These are phyloP conservation scores for Passerina amoena DNA, from an alignment of 2,113 vertebrate genomes.

Conservation along the genomic window DNA sequence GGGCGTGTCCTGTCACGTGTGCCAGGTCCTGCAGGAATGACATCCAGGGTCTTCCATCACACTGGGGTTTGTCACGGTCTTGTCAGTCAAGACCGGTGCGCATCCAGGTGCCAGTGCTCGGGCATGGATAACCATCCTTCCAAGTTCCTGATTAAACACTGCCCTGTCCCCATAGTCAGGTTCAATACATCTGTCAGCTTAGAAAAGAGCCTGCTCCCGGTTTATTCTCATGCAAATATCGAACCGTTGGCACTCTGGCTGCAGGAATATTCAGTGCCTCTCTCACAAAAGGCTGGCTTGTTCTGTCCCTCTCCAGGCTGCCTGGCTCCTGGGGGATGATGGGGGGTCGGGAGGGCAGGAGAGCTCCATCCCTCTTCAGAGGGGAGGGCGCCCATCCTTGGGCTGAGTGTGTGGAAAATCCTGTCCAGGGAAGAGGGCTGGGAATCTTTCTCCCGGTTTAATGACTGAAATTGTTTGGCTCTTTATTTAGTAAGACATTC, in stretches of 20 bases:
- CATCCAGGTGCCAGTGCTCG: neutral
- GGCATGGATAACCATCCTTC: rapidly evolving
- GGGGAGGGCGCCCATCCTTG: rapidly evolving
- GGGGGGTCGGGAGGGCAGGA: neutral
- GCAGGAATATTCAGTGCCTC: neutral
- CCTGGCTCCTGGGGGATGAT: rapidly evolving
- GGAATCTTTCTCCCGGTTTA: neutral
- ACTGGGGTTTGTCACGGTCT: neutral
- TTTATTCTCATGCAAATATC: neutral
- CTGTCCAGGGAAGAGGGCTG: neutral
- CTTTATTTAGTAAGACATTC: neutral
- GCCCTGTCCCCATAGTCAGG: neutral
- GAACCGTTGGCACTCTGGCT: neutral
- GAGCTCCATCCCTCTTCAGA: rapidly evolving
- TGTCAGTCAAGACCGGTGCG: neutral
- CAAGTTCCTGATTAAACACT: neutral
- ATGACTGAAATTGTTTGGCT: neutral
- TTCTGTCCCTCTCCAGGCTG: neutral
- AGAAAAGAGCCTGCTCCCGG: neutral
- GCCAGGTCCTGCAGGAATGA: neutral
- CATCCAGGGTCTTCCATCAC: neutral
- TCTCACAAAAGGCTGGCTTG: neutral
- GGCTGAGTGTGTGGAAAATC: neutral
- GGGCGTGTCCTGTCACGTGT: rapidly evolving
- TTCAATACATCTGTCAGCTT: neutral